phyloP scores from a whole-genome alignment of 2,797 vertebrate species.

The Dallia pectoralis region DNA sequence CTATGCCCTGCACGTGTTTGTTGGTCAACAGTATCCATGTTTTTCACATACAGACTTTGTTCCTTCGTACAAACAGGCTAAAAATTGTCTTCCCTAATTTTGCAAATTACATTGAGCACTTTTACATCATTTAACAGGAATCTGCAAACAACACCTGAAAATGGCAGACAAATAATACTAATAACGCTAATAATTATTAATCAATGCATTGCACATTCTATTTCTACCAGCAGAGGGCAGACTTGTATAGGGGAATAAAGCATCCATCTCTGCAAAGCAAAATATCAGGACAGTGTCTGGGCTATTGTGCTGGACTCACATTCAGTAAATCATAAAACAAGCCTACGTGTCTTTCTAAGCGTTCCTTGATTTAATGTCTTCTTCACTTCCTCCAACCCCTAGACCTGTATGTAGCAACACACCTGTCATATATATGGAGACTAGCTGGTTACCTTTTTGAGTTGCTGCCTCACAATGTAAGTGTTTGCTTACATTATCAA shows the following conservation, averaged over 20 bases:
- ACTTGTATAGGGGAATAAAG: neutral
- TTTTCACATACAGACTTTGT: too few species aligned
- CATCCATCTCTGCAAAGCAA: neutral
- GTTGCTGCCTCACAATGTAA: too few species aligned
- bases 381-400: neutral
- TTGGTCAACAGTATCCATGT: too few species aligned
- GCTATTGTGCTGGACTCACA: neutral
- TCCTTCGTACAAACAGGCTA: too few species aligned
- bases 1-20: too few species aligned
- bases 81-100: too few species aligned
- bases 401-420: constrained; percentile 35
- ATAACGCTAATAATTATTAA: neutral
- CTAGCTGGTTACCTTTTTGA: too few species aligned
- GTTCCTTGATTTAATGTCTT: neutral
- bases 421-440: constrained; percentile 13
- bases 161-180: neutral
- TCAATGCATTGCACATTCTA: neutral
- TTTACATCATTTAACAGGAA: too few species aligned
- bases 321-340: neutral
- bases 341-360: neutral
- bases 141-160: too few species aligned
- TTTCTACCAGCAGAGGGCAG: constrained; percentile 22
- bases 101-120: too few species aligned
- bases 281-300: neutral
- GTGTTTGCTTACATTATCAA: too few species aligned